phyloP scores from a whole-genome alignment of 2,113 vertebrate genomes.

The Dolichallabes microphthalmus region DNA sequence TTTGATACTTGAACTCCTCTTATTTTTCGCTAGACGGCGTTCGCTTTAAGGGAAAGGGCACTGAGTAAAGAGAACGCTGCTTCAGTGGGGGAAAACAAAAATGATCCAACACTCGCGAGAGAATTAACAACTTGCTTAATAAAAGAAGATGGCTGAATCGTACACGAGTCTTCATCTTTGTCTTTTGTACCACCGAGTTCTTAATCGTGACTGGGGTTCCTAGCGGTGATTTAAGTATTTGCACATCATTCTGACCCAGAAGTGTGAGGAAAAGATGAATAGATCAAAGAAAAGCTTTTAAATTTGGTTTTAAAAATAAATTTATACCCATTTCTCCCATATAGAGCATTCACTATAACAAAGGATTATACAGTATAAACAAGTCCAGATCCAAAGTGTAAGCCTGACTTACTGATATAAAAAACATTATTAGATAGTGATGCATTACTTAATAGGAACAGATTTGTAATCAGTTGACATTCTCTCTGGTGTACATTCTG shows the following conservation, averaged over 20 bases:
- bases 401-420: conserved; percentile 7
- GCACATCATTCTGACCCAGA: background rate
- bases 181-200: background rate
- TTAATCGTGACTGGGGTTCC: too few relatives aligned
- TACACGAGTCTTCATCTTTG: background rate
- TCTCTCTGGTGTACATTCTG: background rate
- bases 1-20: conserved; percentile 91
- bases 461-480: background rate
- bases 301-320: background rate
- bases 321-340: conserved; percentile 9
- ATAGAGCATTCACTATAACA: background rate
- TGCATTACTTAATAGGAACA: background rate
- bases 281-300: background rate
- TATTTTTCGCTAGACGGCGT: conserved; percentile 74
- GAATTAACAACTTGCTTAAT: conserved; percentile 69
- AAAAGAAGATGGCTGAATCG: conserved; percentile 55
- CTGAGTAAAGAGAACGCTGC: background rate
- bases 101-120: conserved; percentile 36
- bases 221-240: background rate
- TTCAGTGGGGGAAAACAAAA: background rate
- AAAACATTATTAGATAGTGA: conserved; percentile 31
- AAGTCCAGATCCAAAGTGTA: background rate
- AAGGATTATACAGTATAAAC: background rate
- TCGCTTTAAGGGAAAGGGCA: conserved; percentile 65
- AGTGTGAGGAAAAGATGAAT: background rate